Conservation (phyloP, 2,888 invertebrate genomes). For the Scaptomyza flava region DNA sequence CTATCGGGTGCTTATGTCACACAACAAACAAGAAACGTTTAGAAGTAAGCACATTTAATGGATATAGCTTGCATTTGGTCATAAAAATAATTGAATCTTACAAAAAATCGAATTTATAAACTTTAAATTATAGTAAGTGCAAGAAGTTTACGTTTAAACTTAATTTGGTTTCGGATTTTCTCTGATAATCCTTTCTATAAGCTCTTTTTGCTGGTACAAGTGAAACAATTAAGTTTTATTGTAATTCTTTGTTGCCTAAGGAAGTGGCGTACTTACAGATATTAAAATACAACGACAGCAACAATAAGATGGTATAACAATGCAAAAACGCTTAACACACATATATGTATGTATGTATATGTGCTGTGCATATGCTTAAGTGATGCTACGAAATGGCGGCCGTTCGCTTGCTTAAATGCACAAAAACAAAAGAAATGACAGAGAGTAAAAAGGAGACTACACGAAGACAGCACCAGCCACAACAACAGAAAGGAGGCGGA, state of each 20-base stretch:
- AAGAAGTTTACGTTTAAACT: neutral
- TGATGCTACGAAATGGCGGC: constrained; percentile 53
- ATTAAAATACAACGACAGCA: constrained; percentile 63
- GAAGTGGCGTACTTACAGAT: constrained; percentile 70
- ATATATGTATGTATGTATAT: constrained; percentile 14
- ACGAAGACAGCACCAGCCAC: constrained; percentile 14
- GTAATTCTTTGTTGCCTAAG: constrained; percentile 40
- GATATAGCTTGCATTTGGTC: neutral
- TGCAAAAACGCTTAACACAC: constrained; percentile 68
- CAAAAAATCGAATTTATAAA: neutral
- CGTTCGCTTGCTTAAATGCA: constrained; percentile 45
- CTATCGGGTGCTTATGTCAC: neutral
- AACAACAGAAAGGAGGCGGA: neutral
- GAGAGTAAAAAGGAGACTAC: constrained; percentile 10
- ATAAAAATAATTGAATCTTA: neutral
- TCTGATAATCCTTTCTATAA: constrained; percentile 24
- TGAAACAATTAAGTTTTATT: constrained; percentile 67
- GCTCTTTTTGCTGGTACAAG: constrained; percentile 24
- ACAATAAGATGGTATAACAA: constrained; percentile 59
- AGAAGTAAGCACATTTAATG: neutral
- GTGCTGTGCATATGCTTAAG: constrained; percentile 57
- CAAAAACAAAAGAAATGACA: constrained; percentile 48
- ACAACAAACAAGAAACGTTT: neutral
- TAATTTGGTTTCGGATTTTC: constrained; percentile 5
- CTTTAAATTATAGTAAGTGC: neutral